A percentile compares a stretch with the other conserved stretches of the same genome.
Evolutionary conservation across 2,888 invertebrate species (phyloP).

Genomic region (Dryococelus australis): DNA sequence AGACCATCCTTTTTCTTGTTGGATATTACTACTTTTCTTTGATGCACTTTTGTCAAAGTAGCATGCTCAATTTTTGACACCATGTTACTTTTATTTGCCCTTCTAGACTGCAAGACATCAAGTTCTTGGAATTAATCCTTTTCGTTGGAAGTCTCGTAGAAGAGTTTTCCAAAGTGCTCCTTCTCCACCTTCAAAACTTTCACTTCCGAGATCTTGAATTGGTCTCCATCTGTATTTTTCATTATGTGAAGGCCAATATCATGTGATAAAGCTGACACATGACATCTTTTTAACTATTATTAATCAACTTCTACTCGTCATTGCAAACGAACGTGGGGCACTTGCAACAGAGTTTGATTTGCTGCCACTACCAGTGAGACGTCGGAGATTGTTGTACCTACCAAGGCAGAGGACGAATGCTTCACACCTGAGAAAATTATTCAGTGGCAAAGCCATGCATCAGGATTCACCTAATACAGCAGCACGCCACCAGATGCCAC

Average conservation of each 20-base stretch:
- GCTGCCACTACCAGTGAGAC: too few species aligned
- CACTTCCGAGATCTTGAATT: neutral
- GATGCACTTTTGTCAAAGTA: neutral
- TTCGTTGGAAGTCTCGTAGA: conserved; percentile 19
- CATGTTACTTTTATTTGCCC: neutral
- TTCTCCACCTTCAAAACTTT: conserved; percentile 4
- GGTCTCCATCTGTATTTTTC: neutral
- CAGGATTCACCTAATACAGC: too few species aligned
- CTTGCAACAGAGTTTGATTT: too few species aligned
- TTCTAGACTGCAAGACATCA: neutral
- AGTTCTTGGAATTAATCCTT: neutral
- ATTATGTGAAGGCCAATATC: neutral
- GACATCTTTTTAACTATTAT: too few species aligned
- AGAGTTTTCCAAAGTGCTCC: neutral
- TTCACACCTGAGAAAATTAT: too few species aligned
- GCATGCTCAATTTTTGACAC: neutral
- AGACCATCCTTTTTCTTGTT: conserved; percentile 9
- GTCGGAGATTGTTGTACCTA: too few species aligned
- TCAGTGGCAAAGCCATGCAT: too few species aligned
- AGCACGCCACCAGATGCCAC: too few species aligned
- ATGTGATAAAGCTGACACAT: neutral
- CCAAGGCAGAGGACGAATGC: too few species aligned
- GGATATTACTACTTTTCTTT: neutral
- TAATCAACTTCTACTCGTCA: too few species aligned
- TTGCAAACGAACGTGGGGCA: too few species aligned